Base-by-base conservation (phyloP, 2,113 vertebrate genomes). In the Synchiropus splendidus region DNA sequence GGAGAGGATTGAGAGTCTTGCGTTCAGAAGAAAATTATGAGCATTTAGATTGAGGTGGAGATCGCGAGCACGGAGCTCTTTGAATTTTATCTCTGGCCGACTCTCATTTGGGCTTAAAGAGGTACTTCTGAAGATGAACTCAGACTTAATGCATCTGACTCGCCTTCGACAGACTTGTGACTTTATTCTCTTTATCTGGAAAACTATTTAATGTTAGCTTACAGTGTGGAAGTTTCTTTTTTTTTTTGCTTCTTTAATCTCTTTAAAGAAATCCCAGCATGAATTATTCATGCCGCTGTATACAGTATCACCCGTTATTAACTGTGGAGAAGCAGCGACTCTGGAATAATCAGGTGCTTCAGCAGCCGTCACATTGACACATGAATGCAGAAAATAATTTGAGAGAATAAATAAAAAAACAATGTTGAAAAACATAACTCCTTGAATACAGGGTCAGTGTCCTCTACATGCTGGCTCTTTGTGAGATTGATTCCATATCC, bases 271-370 rank as follows among this genome's bases (percentile, higher is more conserved):
- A 58, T 12, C 48, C 36, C 34, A 40, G 8, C 32, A 70, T 79
- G 62, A 74, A 80, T 78, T 65, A 82, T 78, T 68, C 61, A 76
- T 72, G 39, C 5, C 1, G 32, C 43, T 61, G 48, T 54, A 43
- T 60, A 79, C 56, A 50, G 44, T 67, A 51, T 42, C 31, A 11
- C n/a, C 27, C 42, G 51, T 72, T 74, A 67, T 66, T 70, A 66
- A 66, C 16, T 41, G 27, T 15, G 39, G 58, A 52, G 44, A 63
- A 27, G 8, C 4, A 5, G 21, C 46, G 42, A 57, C 36, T 49
- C 39, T 39, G 32, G 51, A 53, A 63, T 70, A 51, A 65, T 60
- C 62, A 39, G 37, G 34, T 14, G 8, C 12, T 9, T 54, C 34
- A 44, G 36, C 36, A 49, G 54, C 35, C 18, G 36, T 42, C 12